These are phyloP conservation scores for Hymenochirus boettgeri DNA, from an alignment of 2,113 vertebrate genomes.

Conservation along the genomic window DNA sequence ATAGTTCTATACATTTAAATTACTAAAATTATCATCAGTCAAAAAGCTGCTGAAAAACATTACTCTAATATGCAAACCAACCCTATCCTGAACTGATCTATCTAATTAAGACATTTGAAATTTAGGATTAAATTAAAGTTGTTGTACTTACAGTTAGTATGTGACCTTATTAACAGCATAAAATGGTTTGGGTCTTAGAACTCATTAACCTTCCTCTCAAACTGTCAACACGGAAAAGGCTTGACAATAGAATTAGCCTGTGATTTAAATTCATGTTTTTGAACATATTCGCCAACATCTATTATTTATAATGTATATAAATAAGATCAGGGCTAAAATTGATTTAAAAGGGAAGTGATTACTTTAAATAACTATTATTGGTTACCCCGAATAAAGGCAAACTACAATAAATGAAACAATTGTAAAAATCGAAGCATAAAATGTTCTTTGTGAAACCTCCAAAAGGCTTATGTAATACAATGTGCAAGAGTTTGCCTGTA, in stretches of 20 bases:
- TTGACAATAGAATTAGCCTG: conserved; percentile 37
- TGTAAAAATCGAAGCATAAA: too few species aligned
- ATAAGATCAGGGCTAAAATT: conserved; percentile 2
- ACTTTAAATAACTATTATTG: too few species aligned
- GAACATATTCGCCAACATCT: conserved; percentile 21
- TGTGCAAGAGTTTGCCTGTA: too few species aligned
- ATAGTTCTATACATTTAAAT: too few species aligned
- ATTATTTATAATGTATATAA: conserved; percentile 3
- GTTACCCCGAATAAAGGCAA: too few species aligned
- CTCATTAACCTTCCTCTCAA: conserved; percentile 36
- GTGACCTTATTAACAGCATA: conserved; percentile 37
- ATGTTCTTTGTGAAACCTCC: too few species aligned
- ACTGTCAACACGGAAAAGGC: conserved; percentile 36
- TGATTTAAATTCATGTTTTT: conserved; percentile 30
- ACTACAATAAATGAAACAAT: too few species aligned
- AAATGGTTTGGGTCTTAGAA: conserved; percentile 37
- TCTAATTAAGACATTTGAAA: conserved; percentile 41
- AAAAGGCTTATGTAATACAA: too few species aligned
- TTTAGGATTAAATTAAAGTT: conserved; percentile 39
- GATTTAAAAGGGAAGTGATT: too few species aligned
- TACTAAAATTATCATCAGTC: too few species aligned
- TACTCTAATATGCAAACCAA: background rate
- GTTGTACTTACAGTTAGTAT: conserved; percentile 40
- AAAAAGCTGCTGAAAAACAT: background rate
- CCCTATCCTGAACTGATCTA: conserved; percentile 18